A percentile compares a stretch with the other conserved stretches of the same genome.
Conservation (phyloP, 2,888 invertebrate species). For the Papilio protenor region DNA sequence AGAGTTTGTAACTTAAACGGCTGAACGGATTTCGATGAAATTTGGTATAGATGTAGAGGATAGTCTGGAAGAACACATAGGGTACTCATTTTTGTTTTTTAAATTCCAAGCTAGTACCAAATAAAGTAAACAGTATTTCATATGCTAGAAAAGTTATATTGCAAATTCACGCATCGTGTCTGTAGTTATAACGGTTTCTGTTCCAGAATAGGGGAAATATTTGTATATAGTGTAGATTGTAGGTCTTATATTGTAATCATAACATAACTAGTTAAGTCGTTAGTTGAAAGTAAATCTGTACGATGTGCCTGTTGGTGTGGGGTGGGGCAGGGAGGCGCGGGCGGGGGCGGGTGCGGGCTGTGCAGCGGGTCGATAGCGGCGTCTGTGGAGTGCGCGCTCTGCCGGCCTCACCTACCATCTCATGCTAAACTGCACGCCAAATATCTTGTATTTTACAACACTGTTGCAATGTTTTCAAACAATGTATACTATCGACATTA, state of each 20-base stretch:
- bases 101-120: too few species aligned
- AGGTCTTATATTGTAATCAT: background rate
- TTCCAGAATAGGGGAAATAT: background rate
- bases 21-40: too few species aligned
- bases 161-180: background rate
- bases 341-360: background rate
- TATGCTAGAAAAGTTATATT: background rate
- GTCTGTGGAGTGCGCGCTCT: conserved; percentile 25
- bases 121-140: background rate
- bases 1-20: too few species aligned
- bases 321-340: background rate
- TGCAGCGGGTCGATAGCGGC: conserved; percentile 36
- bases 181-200: background rate
- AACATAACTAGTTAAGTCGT: background rate
- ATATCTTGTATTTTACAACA: background rate
- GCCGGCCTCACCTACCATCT: background rate
- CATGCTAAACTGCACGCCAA: background rate
- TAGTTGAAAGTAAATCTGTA: conserved; percentile 11
- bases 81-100: too few species aligned
- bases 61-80: too few species aligned
- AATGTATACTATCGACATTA: too few species aligned
- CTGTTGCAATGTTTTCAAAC: background rate
- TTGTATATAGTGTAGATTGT: background rate
- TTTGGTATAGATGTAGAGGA: too few species aligned
- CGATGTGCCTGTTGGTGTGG: conserved; percentile 27